Conservation (phyloP, 1,140 invertebrate genomes). For the Heliconius nattereri region DNA sequence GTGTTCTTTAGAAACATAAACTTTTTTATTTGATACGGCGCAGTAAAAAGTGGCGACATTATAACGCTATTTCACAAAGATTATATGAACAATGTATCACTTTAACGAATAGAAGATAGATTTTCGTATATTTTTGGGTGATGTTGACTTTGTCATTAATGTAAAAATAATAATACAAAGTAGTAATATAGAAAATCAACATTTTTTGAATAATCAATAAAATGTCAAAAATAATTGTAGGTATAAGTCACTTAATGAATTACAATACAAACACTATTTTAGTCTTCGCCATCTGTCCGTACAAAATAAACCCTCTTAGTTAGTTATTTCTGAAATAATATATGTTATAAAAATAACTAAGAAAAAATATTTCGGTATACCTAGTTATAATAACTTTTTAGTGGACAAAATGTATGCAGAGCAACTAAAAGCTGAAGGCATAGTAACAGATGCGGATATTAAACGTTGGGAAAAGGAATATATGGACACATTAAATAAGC, state of each 20-base stretch:
- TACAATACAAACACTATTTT: neutral
- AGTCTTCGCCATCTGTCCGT: neutral
- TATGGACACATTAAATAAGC: conserved; percentile 89
- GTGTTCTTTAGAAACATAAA: neutral
- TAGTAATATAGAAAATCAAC: neutral
- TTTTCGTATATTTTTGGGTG: neutral
- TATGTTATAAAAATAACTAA: no score
- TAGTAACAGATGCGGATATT: conserved; percentile 87
- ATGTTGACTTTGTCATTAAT: neutral
- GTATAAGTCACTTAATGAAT: neutral
- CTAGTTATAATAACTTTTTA: conserved; percentile 17
- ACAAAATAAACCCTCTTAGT: no score
- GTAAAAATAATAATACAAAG: neutral
- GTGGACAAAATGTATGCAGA: conserved; percentile 87
- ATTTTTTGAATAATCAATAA: no score
- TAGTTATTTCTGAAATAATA: no score
- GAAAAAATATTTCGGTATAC: no score
- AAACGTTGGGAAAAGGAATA: conserved; percentile 84
- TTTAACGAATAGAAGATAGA: neutral
- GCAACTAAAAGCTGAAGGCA: conserved; percentile 87
- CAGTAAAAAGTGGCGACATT: neutral
- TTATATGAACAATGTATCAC: neutral
- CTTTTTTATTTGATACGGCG: neutral
- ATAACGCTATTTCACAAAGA: neutral
- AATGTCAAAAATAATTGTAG: no score